phyloP scores from a whole-genome alignment of 2,797 vertebrate genomes.

The Lepilemur ruficaudatus region DNA sequence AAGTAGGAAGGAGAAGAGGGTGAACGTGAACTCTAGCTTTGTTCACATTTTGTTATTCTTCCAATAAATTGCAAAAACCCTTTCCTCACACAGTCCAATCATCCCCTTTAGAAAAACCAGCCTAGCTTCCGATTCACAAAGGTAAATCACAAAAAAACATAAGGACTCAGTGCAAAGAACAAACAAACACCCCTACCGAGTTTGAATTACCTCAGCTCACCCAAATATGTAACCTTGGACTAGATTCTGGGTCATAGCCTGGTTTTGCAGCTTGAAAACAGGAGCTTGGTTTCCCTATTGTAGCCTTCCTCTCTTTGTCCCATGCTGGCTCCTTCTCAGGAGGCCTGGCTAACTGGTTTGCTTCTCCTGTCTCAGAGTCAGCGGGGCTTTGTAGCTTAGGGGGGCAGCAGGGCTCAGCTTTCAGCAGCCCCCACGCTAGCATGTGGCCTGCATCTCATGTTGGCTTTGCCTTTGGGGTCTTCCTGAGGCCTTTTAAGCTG shows the following conservation, averaged over 20 bases:
- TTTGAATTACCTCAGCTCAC: background rate
- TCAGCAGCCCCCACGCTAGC: background rate
- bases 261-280: background rate
- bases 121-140: background rate
- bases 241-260: slow-evolving; percentile 47
- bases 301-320: background rate
- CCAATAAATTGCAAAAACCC: background rate
- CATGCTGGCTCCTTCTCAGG: background rate
- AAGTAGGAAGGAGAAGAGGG: background rate
- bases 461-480: background rate
- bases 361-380: background rate
- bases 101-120: slow-evolving; percentile 10
- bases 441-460: background rate
- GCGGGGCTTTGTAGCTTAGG: background rate
- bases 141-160: background rate
- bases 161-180: background rate
- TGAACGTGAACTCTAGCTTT: background rate
- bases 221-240: background rate
- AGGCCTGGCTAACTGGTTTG: background rate
- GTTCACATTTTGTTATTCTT: background rate
- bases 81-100: background rate
- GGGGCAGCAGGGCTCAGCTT: no score
- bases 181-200: background rate
- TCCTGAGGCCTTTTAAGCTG: background rate
- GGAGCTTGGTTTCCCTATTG: background rate